Percentiles rank a stretch among this genome's conserved stretches.
Conservation (phyloP, 2,888 invertebrate genomes). For the Drosophila siamana region DNA sequence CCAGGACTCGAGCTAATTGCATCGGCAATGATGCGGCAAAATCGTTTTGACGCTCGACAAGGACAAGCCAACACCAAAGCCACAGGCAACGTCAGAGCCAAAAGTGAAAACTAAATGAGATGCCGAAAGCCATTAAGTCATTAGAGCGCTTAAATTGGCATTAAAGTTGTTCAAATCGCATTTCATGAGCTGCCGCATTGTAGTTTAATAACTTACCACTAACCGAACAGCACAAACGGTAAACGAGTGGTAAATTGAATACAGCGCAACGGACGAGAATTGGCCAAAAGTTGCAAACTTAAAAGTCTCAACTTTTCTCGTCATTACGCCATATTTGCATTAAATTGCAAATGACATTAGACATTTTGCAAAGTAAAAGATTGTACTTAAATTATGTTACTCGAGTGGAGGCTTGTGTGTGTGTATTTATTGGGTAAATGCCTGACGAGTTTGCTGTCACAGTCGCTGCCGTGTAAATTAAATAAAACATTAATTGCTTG, state of each 20-base stretch:
- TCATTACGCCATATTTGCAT: slow-evolving; percentile 67
- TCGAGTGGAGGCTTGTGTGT: neutral
- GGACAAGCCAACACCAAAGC: slow-evolving; percentile 4
- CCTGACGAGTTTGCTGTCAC: slow-evolving; percentile 54
- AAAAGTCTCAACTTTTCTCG: slow-evolving; percentile 27
- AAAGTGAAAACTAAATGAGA: slow-evolving; percentile 22
- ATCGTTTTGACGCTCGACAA: slow-evolving; percentile 59
- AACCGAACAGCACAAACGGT: slow-evolving; percentile 4
- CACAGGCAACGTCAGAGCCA: neutral
- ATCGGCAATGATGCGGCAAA: slow-evolving; percentile 76
- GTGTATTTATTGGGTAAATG: slow-evolving; percentile 25
- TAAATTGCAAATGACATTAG: slow-evolving; percentile 72
- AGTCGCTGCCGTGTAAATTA: slow-evolving; percentile 56
- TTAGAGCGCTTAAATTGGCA: slow-evolving; percentile 69
- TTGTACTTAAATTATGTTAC: slow-evolving; percentile 18
- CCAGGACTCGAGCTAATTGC: slow-evolving; percentile 66
- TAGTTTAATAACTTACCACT: slow-evolving; percentile 32
- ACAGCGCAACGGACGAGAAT: neutral
- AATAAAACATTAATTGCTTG: slow-evolving; percentile 69
- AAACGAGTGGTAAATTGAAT: slow-evolving; percentile 37
- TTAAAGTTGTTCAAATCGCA: slow-evolving; percentile 56
- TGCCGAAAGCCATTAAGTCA: slow-evolving; percentile 68
- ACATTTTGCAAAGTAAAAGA: slow-evolving; percentile 48
- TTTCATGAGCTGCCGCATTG: slow-evolving; percentile 38
- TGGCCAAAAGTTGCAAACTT: slow-evolving; percentile 16